These are phyloP conservation scores for human DNA, from an alignment of 2,113 vertebrate species.

Conservation along the genomic window GRCh38 chr13:21775501-21776000, in stretches of 20 bases:
- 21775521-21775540: neutral
- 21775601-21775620: neutral
- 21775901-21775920: neutral
- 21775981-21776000: neutral
- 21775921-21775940: neutral
- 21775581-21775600: neutral
- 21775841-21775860: neutral
- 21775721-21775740: neutral
- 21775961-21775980: neutral
- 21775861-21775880: neutral
- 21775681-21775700: neutral
- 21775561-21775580: neutral
- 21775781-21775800: neutral
- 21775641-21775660: neutral
- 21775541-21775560: neutral
- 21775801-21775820: neutral
- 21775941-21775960: neutral
- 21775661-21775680: neutral
- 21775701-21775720: neutral
- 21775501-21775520: neutral
- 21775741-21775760: neutral
- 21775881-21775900: neutral
- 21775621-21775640: neutral
- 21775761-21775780: neutral
- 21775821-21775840: neutral